A percentile compares a stretch with the other conserved stretches of the same genome.
These are phyloP conservation scores for Pachypanchax playfairii DNA, from an alignment of 2,113 vertebrate species.

Conservation along the genomic window DNA sequence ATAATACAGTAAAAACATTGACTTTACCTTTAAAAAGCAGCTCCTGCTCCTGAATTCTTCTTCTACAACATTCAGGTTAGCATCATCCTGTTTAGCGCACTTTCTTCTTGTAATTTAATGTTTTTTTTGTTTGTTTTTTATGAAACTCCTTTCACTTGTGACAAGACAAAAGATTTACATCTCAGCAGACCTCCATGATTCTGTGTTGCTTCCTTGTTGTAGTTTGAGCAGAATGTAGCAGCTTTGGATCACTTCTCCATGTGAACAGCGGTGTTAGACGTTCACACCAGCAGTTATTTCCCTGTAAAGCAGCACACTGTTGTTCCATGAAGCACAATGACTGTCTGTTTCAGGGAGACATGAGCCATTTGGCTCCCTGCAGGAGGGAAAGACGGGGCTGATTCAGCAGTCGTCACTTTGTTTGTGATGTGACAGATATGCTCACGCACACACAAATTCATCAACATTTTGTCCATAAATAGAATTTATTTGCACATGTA, in stretches of 20 bases:
- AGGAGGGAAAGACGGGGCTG: conserved; percentile 22
- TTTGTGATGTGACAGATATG: conserved; percentile 31
- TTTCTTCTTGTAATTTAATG: not conserved
- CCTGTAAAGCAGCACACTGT: not conserved
- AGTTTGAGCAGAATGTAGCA: not conserved
- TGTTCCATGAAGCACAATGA: conserved; percentile 2
- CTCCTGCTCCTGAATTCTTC: too few relatives aligned
- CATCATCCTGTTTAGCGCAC: too few relatives aligned
- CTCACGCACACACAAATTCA: not conserved
- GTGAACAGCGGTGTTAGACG: not conserved
- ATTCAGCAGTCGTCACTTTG: conserved; percentile 23
- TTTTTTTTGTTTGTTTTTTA: not conserved
- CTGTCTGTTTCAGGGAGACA: conserved; percentile 47
- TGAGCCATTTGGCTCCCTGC: conserved; percentile 27
- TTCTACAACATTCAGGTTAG: too few relatives aligned
- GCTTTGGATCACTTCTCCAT: not conserved
- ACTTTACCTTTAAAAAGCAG: too few relatives aligned
- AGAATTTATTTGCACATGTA: conserved; percentile 2
- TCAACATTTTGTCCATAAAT: conserved; percentile 1
- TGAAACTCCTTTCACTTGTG: not conserved
- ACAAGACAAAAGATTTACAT: too few relatives aligned
- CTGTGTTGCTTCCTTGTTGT: not conserved
- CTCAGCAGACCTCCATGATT: too few relatives aligned
- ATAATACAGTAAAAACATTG: too few relatives aligned
- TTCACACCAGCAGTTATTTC: conserved; percentile 1